Percentiles rank a stretch among this genome's conserved stretches.
phyloP scores from a whole-genome alignment of 2,113 vertebrate genomes.

The Pimephales promelas region DNA sequence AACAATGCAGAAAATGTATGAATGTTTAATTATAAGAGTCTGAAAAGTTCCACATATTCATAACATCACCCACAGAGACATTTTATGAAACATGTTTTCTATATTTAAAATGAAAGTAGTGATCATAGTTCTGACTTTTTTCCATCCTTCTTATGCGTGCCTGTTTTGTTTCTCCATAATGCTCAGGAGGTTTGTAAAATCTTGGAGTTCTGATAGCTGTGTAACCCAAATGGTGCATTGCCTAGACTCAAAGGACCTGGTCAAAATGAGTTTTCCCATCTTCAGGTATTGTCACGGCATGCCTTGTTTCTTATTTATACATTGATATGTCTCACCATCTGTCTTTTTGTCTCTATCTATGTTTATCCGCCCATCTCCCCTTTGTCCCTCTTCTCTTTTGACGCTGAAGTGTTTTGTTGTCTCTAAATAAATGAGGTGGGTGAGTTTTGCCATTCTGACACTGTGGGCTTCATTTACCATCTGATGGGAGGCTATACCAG shows the following conservation, averaged over 20 bases:
- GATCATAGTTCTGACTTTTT: background rate
- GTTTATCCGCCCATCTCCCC: conserved; percentile 16
- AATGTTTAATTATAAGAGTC: background rate
- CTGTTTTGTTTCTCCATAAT: conserved; percentile 9
- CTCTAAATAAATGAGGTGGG: conserved; percentile 38
- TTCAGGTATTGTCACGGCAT: conserved; percentile 36
- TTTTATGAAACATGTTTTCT: background rate
- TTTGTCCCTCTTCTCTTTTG: conserved; percentile 29
- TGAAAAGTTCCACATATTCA: background rate
- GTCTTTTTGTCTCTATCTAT: conserved; percentile 44
- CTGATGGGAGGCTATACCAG: conserved; percentile 23
- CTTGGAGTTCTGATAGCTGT: background rate
- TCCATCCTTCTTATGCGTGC: background rate
- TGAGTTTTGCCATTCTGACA: conserved; percentile 43
- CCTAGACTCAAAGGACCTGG: conserved; percentile 6
- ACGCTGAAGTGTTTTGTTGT: conserved; percentile 51
- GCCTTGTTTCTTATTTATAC: conserved; percentile 39
- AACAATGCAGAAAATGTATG: too few species aligned
- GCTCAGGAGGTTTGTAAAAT: background rate
- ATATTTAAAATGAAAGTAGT: conserved; percentile 9
- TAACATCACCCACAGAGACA: background rate
- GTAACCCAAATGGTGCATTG: background rate
- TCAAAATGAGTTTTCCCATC: conserved; percentile 10
- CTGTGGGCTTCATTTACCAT: conserved; percentile 32
- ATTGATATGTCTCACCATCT: conserved; percentile 46